Conservation (phyloP, 2,888 invertebrate species). For the Diplolepis rosae region DNA sequence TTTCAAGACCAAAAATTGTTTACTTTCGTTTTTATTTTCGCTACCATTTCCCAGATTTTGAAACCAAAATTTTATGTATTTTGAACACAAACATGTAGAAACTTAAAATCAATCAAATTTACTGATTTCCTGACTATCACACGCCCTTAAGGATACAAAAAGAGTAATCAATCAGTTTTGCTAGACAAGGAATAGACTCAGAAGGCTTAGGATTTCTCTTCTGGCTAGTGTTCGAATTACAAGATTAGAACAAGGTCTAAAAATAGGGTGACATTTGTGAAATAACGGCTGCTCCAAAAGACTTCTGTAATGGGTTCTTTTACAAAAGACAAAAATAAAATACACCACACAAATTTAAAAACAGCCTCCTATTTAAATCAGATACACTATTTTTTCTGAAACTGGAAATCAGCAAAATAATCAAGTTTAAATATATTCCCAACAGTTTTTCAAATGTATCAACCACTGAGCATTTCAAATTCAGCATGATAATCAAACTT, state of each 20-base stretch:
- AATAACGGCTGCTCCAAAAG: conserved; percentile 44
- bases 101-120: too few relatives aligned
- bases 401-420: neutral
- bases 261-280: conserved; percentile 68
- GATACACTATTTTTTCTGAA: neutral
- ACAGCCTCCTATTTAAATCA: neutral
- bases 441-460: conserved; percentile 4
- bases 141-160: neutral
- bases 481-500: neutral
- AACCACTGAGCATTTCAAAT: neutral
- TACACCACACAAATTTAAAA: neutral
- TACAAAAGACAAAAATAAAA: neutral
- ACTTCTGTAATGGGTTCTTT: conserved; percentile 1
- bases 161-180: neutral
- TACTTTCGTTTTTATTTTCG: too few relatives aligned
- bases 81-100: too few relatives aligned
- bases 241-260: conserved; percentile 65
- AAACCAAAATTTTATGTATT: too few relatives aligned
- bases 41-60: too few relatives aligned
- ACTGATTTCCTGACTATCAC: too few relatives aligned
- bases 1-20: too few relatives aligned
- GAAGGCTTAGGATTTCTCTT: conserved; percentile 44
- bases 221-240: conserved; percentile 66
- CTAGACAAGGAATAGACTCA: conserved; percentile 36
- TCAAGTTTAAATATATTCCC: neutral